These are phyloP conservation scores for Polydrusus tereticollis DNA, from an alignment of 2,888 invertebrate genomes.

Conservation along the genomic window DNA sequence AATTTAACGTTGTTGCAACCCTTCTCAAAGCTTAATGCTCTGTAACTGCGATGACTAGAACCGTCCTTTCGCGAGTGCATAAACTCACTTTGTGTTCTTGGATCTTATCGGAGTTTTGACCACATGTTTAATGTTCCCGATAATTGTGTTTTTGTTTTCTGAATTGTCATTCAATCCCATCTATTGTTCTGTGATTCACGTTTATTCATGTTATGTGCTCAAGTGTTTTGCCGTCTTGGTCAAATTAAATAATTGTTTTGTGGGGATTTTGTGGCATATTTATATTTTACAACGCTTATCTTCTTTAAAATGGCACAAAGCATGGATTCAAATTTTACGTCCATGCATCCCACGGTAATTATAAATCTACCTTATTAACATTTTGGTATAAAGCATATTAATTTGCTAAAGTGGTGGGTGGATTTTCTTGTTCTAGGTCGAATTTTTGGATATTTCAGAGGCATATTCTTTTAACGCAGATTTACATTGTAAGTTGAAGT, in stretches of 20 bases:
- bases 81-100: too few relatives aligned
- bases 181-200: too few relatives aligned
- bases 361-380: slow-evolving; percentile 4
- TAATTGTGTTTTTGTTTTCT: neutral
- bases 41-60: too few relatives aligned
- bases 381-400: too few relatives aligned
- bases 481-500: slow-evolving; percentile 58
- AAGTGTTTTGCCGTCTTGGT: neutral
- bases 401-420: too few relatives aligned
- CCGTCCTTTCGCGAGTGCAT: too few relatives aligned
- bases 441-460: slow-evolving; percentile 59
- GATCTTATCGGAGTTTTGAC: too few relatives aligned
- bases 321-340: slow-evolving; percentile 50
- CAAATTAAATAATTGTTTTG: neutral
- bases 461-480: slow-evolving; percentile 60
- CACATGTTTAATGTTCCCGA: neutral
- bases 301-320: slow-evolving; percentile 42
- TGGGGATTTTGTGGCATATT: neutral
- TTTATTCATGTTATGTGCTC: neutral
- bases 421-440: slow-evolving; percentile 55
- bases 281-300: neutral
- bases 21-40: too few relatives aligned
- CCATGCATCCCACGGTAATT: slow-evolving; percentile 45
- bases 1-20: too few relatives aligned
- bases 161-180: too few relatives aligned